phyloP scores from a whole-genome alignment of 1,140 invertebrate species.

The Drosophila kanapiae region DNA sequence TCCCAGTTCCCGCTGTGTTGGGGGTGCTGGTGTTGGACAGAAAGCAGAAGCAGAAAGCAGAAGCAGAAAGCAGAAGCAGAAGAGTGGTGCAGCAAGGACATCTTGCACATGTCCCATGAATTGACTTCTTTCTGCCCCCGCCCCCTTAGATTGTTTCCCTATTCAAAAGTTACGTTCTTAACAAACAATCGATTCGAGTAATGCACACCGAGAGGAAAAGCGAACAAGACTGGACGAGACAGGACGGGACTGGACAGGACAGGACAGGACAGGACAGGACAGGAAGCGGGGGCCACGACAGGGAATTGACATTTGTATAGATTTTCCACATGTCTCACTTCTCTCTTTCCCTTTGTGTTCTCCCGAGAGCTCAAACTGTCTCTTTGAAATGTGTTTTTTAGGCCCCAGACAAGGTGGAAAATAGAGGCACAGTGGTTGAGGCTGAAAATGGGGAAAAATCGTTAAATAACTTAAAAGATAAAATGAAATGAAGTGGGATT shows the following conservation, averaged over 20 bases:
- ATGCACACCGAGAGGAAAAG: constrained; percentile 52
- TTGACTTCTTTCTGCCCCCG: constrained; percentile 22
- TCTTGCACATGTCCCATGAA: constrained; percentile 56
- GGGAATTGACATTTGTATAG: constrained; percentile 54
- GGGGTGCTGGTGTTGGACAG: background rate
- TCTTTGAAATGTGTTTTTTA: constrained; percentile 3
- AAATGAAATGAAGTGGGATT: too few species aligned
- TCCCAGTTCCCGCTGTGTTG: background rate
- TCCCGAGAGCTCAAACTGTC: background rate
- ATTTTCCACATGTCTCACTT: constrained; percentile 56
- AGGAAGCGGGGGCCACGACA: constrained; percentile 5
- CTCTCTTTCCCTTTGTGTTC: background rate
- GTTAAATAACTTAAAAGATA: too few species aligned
- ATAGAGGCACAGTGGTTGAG: background rate
- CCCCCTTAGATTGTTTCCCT: constrained; percentile 14
- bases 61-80: background rate
- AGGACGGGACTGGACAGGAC: background rate
- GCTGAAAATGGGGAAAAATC: too few species aligned
- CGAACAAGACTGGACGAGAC: background rate
- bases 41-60: background rate
- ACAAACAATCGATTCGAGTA: constrained; percentile 70
- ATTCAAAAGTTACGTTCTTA: constrained; percentile 64
- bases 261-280: background rate
- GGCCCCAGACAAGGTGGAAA: background rate
- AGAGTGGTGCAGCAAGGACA: constrained; percentile 47